phyloP scores from a whole-genome alignment of 2,113 vertebrate species.

The Channa argus region DNA sequence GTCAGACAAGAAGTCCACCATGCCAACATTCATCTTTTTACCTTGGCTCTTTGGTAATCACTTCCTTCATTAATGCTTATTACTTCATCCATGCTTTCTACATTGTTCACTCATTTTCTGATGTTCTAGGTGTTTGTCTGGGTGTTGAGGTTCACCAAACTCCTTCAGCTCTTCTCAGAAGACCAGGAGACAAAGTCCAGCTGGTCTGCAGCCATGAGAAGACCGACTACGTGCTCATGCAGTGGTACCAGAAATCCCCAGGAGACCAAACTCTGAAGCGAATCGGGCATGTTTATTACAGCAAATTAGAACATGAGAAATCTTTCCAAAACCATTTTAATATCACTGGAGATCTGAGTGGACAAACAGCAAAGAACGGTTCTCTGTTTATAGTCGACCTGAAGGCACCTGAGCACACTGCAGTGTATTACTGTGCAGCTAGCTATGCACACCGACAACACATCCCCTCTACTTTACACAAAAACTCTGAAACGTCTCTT shows the following conservation, averaged over 20 bases:
- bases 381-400: constrained; percentile 19
- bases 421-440: constrained; percentile 69
- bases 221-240: background rate
- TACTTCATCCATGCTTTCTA: too few species aligned
- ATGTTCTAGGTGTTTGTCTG: background rate
- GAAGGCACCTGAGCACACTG: constrained; percentile 26
- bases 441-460: constrained; percentile 31
- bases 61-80: too few species aligned
- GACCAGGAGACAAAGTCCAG: accelerated
- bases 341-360: constrained; percentile 46
- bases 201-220: constrained; percentile 1
- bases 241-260: constrained; percentile 11
- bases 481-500: constrained; percentile 12
- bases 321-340: constrained; percentile 15
- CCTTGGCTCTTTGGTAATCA: too few species aligned
- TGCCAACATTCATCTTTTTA: too few species aligned
- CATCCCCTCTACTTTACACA: background rate
- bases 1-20: too few species aligned
- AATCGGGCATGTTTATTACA: background rate
- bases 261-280: constrained; percentile 26
- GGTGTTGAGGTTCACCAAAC: constrained; percentile 3
- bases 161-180: background rate
- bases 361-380: constrained; percentile 24
- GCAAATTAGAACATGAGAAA: background rate
- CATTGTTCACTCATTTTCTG: too few species aligned